Conservation (phyloP, 2,888 invertebrate species). For the Mactromeris polynyma region DNA sequence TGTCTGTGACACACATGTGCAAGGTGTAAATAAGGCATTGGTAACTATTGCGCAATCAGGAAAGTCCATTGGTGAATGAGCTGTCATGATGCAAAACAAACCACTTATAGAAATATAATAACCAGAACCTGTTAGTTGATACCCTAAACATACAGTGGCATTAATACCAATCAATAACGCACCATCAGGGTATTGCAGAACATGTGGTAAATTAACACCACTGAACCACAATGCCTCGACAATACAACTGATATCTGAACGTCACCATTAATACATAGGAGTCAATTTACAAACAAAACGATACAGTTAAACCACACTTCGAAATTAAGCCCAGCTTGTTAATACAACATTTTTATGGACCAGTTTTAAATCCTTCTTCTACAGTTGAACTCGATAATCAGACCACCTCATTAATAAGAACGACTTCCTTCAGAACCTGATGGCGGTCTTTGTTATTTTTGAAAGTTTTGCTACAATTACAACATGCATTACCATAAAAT, state of each 20-base stretch:
- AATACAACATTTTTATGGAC: too few relatives aligned
- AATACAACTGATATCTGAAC: not conserved
- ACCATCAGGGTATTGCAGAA: not conserved
- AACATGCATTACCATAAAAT: too few relatives aligned
- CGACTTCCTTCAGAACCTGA: not conserved
- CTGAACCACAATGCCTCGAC: too few relatives aligned
- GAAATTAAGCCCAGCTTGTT: too few relatives aligned
- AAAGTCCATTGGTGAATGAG: not conserved
- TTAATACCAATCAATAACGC: conserved; percentile 1
- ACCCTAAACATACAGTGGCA: not conserved
- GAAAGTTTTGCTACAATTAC: too few relatives aligned
- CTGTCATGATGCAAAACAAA: not conserved
- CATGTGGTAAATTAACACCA: not conserved
- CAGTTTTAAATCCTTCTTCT: too few relatives aligned
- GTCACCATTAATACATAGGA: not conserved
- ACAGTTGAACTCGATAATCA: too few relatives aligned
- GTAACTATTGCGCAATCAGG: not conserved
- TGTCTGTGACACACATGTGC: not conserved
- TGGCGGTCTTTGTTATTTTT: too few relatives aligned
- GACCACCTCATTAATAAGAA: not conserved
- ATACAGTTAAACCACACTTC: too few relatives aligned
- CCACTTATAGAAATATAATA: not conserved
- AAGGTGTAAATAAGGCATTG: not conserved
- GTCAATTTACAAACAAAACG: too few relatives aligned
- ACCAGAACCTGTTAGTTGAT: not conserved